Percentiles rank a stretch among this genome's conserved stretches.
phyloP scores from a whole-genome alignment of 2,888 invertebrate species.

The Drosophila demipolita region DNA sequence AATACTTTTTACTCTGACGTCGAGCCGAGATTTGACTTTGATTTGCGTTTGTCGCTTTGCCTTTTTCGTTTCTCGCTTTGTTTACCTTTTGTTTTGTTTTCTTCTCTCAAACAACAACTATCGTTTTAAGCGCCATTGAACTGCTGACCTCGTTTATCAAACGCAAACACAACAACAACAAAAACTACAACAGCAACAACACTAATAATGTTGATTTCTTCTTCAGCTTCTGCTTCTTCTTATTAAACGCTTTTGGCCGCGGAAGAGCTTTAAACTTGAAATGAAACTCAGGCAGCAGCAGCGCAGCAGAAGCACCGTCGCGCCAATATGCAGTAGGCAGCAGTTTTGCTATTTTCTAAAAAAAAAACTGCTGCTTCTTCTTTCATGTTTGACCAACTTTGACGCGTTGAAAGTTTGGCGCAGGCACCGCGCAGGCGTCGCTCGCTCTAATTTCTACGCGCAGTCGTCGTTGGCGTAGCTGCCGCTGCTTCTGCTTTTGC shows the following conservation, averaged over 20 bases:
- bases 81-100: constrained; percentile 55
- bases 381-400: constrained; percentile 77
- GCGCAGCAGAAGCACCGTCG: constrained; percentile 2
- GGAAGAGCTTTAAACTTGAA: constrained; percentile 81
- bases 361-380: constrained; percentile 36
- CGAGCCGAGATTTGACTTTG: constrained; percentile 46
- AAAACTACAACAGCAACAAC: constrained; percentile 35
- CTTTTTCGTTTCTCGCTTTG: constrained; percentile 36
- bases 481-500: constrained; percentile 12
- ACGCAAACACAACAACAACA: constrained; percentile 49
- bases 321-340: constrained; percentile 9
- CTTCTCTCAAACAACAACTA: constrained; percentile 32
- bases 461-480: constrained; percentile 44
- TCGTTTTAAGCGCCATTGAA: constrained; percentile 68
- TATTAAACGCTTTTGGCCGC: constrained; percentile 41
- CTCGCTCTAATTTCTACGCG: constrained; percentile 81
- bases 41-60: constrained; percentile 17
- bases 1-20: constrained; percentile 43
- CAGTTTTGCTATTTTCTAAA: constrained; percentile 74
- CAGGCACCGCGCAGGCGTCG: constrained; percentile 31
- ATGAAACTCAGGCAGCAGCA: constrained; percentile 63
- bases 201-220: constrained; percentile 42
- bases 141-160: constrained; percentile 76
- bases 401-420: constrained; percentile 55
- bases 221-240: constrained; percentile 19